Percentiles rank a stretch among this genome's conserved stretches.
Conservation (phyloP, 2,888 invertebrate genomes). For the Stramonita haemastoma region DNA sequence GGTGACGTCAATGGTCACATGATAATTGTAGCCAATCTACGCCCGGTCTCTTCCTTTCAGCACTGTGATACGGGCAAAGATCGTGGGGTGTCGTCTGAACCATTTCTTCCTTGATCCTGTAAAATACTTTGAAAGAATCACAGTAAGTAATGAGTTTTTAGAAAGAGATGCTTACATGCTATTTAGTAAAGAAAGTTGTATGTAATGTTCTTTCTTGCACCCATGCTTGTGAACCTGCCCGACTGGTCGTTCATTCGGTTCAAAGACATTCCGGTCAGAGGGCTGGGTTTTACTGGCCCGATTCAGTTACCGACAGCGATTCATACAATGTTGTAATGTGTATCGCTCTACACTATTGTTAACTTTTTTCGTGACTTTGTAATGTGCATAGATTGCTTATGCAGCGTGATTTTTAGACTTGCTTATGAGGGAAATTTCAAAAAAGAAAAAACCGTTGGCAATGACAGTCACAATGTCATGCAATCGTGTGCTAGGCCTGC, state of each 20-base stretch:
- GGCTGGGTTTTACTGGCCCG: background rate
- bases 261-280: slow-evolving; percentile 43
- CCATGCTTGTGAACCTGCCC: background rate
- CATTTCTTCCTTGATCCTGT: slow-evolving; percentile 15
- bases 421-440: no score
- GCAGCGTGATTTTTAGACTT: no score
- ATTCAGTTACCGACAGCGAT: background rate
- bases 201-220: background rate
- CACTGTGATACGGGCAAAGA: slow-evolving; percentile 10
- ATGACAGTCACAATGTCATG: no score
- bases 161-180: background rate
- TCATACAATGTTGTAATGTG: background rate
- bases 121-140: background rate
- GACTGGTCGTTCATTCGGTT: background rate
- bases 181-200: background rate
- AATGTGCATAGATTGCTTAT: no score
- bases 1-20: slow-evolving; percentile 39
- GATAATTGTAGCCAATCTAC: slow-evolving; percentile 33
- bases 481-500: no score
- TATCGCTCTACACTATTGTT: no score
- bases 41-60: slow-evolving; percentile 21
- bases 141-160: slow-evolving; percentile 15
- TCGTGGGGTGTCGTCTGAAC: background rate
- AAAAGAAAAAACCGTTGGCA: no score
- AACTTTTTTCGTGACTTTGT: no score